A percentile compares a stretch with the other conserved stretches of the same genome.
phyloP scores from a whole-genome alignment of 2,888 invertebrate species.

The Pinctada fucata region DNA sequence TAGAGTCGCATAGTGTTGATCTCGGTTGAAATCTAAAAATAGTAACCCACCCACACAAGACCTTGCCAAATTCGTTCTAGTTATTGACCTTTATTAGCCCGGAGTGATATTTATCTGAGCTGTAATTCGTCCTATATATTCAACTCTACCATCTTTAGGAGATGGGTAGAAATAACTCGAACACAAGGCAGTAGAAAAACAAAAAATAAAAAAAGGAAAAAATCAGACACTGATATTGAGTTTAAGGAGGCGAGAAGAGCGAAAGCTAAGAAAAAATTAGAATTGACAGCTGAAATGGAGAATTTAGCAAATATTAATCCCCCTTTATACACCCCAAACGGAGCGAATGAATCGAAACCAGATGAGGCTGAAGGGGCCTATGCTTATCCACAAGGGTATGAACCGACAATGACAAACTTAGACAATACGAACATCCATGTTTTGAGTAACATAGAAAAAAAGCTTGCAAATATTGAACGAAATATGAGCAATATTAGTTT shows the following conservation, averaged over 20 bases:
- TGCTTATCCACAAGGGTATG: neutral
- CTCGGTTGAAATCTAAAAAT: neutral
- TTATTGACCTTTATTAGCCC: neutral
- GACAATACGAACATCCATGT: neutral
- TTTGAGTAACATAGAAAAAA: neutral
- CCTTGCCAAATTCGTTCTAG: neutral
- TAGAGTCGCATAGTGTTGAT: neutral
- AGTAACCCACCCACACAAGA: neutral
- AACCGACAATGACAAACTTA: neutral
- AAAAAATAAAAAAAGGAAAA: neutral
- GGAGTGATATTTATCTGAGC: too few species aligned
- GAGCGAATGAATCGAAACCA: neutral
- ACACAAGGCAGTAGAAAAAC: neutral
- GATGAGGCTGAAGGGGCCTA: neutral
- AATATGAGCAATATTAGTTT: neutral
- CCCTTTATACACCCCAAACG: neutral
- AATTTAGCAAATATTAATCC: neutral
- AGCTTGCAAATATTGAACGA: neutral
- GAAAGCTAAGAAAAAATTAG: slow-evolving; percentile 1
- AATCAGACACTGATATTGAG: neutral
- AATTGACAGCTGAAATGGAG: neutral
- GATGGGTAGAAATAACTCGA: neutral
- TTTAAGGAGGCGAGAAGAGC: neutral
- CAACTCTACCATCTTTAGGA: neutral
- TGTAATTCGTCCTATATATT: neutral